Conservation (phyloP, 2,113 vertebrate genomes). For the Pseudopodoces humilis region DNA sequence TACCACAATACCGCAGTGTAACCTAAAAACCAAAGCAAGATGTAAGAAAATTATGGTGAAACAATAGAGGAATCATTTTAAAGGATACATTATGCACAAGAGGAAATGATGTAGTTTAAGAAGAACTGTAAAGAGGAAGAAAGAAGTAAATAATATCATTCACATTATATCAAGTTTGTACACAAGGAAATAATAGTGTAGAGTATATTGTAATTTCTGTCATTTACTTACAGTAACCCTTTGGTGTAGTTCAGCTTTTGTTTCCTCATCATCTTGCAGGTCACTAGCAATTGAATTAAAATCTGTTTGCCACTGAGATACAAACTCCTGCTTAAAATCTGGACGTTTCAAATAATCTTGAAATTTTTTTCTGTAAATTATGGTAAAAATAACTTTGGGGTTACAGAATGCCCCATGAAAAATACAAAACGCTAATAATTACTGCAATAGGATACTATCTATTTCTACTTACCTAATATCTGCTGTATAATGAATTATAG, state of each 20-base stretch:
- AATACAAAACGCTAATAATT: not conserved
- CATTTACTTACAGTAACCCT: slow-evolving; percentile 83
- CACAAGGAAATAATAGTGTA: not conserved
- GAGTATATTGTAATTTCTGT: not conserved
- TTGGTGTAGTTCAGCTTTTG: slow-evolving; percentile 88
- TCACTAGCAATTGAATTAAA: slow-evolving; percentile 86
- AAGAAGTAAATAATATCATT: not conserved
- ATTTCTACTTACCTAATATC: slow-evolving; percentile 77
- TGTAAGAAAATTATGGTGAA: not conserved
- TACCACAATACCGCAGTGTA: not conserved
- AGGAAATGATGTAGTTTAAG: not conserved
- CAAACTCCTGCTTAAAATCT: slow-evolving; percentile 88
- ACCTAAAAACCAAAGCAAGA: not conserved
- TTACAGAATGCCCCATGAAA: not conserved
- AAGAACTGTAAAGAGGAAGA: not conserved
- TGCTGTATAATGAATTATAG: slow-evolving; percentile 75
- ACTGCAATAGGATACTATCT: not conserved
- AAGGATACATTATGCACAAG: not conserved
- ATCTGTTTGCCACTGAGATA: slow-evolving; percentile 87
- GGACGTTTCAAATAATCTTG: slow-evolving; percentile 80
- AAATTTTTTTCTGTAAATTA: slow-evolving; percentile 80
- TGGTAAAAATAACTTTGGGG: not conserved
- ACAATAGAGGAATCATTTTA: not conserved
- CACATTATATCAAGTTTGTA: not conserved
- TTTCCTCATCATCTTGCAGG: slow-evolving; percentile 85